Conservation (phyloP, 2,113 vertebrate species). For the Gyps fulvus region DNA sequence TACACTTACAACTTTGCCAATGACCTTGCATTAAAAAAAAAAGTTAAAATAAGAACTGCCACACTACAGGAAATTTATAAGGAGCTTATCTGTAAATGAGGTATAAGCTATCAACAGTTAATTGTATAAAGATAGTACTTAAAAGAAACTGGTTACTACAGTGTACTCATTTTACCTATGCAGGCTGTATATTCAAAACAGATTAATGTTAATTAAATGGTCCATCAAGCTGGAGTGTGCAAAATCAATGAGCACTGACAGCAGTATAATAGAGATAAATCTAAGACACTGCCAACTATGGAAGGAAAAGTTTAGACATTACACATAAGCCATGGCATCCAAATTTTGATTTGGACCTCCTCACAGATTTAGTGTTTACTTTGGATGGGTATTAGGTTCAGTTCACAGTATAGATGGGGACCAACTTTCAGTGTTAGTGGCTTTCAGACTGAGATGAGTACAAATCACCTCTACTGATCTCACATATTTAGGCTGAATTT, state of each 20-base stretch:
- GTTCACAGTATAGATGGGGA: background rate
- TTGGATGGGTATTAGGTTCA: background rate
- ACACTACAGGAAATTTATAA: background rate
- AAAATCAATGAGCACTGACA: constrained; percentile 47
- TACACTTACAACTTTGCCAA: background rate
- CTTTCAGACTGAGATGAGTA: background rate
- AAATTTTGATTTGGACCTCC: background rate
- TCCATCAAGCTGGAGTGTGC: constrained; percentile 33
- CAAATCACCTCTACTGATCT: background rate
- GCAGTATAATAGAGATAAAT: constrained; percentile 61
- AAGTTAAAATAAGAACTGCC: background rate
- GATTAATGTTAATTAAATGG: constrained; percentile 68
- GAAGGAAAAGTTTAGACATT: constrained; percentile 18
- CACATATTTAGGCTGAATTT: background rate
- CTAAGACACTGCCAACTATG: constrained; percentile 8
- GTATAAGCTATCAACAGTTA: background rate
- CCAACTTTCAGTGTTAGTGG: background rate
- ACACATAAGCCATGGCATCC: background rate
- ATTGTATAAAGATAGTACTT: constrained; percentile 4
- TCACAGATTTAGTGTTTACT: background rate
- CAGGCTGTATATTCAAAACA: constrained; percentile 51
- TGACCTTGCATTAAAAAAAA: background rate
- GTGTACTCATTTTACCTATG: constrained; percentile 5
- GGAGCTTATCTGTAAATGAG: constrained; percentile 13
- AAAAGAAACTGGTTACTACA: background rate